Base-by-base conservation (phyloP, 2,888 invertebrate genomes). In the Carabus problematicus region DNA sequence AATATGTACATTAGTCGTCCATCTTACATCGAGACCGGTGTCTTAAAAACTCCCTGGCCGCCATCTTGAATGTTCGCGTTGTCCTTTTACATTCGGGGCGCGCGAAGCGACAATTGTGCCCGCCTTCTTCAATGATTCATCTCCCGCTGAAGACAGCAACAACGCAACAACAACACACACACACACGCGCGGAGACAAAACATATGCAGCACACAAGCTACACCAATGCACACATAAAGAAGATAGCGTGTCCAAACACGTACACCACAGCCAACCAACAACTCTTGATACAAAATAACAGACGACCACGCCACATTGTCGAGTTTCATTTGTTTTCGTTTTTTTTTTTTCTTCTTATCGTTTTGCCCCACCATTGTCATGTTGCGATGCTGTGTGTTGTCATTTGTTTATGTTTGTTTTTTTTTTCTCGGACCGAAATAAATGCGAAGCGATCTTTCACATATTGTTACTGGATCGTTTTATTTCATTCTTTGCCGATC, bases 41-140 rank as follows among this genome's bases (percentile, higher is more conserved):
- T 29, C 29, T 29, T 29, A 29, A 29, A 29, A 29, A 29, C 29
- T 29, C 52, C 14, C 9, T 19, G 14, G 52, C 19, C 58, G 66
- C 66, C 66, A 66, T 66, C 66, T 66, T 66, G 66, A 42, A 16
- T 58, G 45, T 55, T 40, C 59, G 18, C 49, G 16, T 47, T 58
- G 64, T 64, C 39, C 59, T 66, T 66, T 58, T 66, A 58, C 29
- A 56, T 45, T 64, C 42, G 43, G 39, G 59, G 59, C 63, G 45
- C 45, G 54, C 54, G 29, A 29, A 54, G 49, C 29, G n/a, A 41
- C 63, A 63, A 40, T 63, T 63, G 63, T 54, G 47, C 49, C 58
- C 66, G 66, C 66, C 66, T 59, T 41, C 56, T 56, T 39, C 66
- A 43, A 66, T 64, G 64, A 64, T 54, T 64, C 66, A 66, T 49